A percentile compares a stretch with the other conserved stretches of the same genome.
Conservation (phyloP, 2,888 invertebrate species). For the Chymomyza procnemis region DNA sequence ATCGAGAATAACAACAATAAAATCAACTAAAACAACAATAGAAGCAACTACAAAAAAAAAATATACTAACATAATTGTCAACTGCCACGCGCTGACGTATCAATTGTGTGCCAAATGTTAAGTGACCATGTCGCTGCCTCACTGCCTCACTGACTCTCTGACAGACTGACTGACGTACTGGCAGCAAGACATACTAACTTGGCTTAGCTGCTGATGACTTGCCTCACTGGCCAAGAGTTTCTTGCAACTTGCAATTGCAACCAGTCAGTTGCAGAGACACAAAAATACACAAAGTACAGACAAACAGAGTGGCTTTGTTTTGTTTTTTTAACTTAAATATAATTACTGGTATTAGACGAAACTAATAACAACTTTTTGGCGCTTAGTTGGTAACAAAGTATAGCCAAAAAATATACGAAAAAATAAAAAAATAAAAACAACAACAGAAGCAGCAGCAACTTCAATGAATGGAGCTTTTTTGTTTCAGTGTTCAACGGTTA, state of each 20-base stretch:
- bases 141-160: constrained; percentile 7
- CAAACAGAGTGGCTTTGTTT: not conserved
- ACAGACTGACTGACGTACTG: not conserved
- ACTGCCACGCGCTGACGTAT: constrained; percentile 62
- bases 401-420: constrained; percentile 5
- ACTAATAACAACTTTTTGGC: constrained; percentile 20
- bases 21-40: constrained; percentile 1
- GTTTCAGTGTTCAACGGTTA: constrained; percentile 18
- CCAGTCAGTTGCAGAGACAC: constrained; percentile 30
- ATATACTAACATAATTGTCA: constrained; percentile 59
- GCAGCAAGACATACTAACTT: not conserved
- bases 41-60: constrained; percentile 2
- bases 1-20: constrained; percentile 15
- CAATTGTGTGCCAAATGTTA: constrained; percentile 75
- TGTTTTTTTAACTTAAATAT: constrained; percentile 14
- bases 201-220: not conserved
- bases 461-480: constrained; percentile 22
- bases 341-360: constrained; percentile 43
- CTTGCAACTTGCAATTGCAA: constrained; percentile 22
- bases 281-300: not conserved
- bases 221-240: constrained; percentile 5
- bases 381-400: constrained; percentile 17
- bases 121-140: constrained; percentile 64
- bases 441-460: not conserved
- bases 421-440: not conserved